Evolutionary conservation across 2,113 vertebrate species (phyloP), one percentile per base, ranked within the genome.

Genomic region (Kryptolebias marmoratus): DNA sequence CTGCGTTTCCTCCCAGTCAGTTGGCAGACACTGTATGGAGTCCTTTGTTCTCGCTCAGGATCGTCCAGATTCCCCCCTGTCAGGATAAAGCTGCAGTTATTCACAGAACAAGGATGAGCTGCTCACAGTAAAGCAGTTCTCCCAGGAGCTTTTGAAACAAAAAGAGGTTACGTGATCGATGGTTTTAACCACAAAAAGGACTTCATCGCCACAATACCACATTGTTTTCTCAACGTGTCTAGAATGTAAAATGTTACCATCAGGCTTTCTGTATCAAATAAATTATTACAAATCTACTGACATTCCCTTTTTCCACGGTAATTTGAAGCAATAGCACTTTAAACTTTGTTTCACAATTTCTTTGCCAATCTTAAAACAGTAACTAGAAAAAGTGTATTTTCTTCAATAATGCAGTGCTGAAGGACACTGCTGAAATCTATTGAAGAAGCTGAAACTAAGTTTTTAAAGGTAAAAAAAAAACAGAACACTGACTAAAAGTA

Each of bases 11-110:
- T 78, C 78, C 45, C 39, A 22, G 68, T 68, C 56, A 72, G 54
- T 77, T 90, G 85, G 88, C 82, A 85, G 70, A 82, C 44, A 49
- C 56, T 91, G 50, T 89, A 72, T 82, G 13, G 86, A 66, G 39
- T 14, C 50, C 74, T 86, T 92, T 92, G 91, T 91, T 90, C 77
- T 74, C 5, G 0, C 31, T n/a, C 36, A 77, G 59, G 75, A 64
- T 75, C 16, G 44, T 75, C 18, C 6, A 80, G 82, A 89, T 87
- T 87, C 79, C 77, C 69, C 36, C 39, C 68, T 22, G 16, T 64
- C 72, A 45, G 32, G 47, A 36, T 71, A 53, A 45, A 78, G 49
- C 58, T 27, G 59, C 60, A 73, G 71, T 45, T 45, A 79, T n/a
- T 45, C 44, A 50, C 4, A 56, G 58, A 12, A 28, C 5, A 28